phyloP scores from a whole-genome alignment of 2,888 invertebrate species.

The Tupiocoris notatus region DNA sequence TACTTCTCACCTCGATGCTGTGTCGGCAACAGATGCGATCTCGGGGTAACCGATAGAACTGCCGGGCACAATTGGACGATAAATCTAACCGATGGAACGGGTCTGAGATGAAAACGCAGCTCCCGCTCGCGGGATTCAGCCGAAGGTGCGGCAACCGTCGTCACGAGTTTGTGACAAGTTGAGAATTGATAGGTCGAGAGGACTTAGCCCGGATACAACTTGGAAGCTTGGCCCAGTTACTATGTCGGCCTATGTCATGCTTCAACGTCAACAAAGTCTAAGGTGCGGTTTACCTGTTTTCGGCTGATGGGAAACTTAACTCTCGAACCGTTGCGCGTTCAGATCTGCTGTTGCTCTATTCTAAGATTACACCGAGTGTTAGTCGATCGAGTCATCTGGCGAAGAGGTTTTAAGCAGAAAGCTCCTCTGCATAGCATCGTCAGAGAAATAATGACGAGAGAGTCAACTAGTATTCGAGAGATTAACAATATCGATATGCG shows the following conservation, averaged over 20 bases:
- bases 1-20: no score
- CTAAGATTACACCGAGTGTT: no score
- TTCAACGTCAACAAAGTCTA: not conserved
- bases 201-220: slow-evolving; percentile 8
- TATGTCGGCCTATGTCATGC: not conserved
- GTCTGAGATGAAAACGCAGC: not conserved
- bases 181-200: slow-evolving; percentile 5
- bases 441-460: no score
- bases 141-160: not conserved
- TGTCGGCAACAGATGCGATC: no score
- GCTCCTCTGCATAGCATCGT: no score
- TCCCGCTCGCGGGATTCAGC: not conserved
- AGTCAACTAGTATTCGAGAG: no score
- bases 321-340: no score
- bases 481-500: no score
- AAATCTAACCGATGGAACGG: not conserved
- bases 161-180: slow-evolving; percentile 9
- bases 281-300: not conserved
- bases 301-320: no score
- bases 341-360: no score
- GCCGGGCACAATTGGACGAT: not conserved
- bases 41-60: not conserved
- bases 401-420: no score
- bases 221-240: slow-evolving; percentile 2
- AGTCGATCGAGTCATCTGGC: no score